Conservation (phyloP, 2,888 invertebrate genomes). For the Omphaloscelis lunosa region DNA sequence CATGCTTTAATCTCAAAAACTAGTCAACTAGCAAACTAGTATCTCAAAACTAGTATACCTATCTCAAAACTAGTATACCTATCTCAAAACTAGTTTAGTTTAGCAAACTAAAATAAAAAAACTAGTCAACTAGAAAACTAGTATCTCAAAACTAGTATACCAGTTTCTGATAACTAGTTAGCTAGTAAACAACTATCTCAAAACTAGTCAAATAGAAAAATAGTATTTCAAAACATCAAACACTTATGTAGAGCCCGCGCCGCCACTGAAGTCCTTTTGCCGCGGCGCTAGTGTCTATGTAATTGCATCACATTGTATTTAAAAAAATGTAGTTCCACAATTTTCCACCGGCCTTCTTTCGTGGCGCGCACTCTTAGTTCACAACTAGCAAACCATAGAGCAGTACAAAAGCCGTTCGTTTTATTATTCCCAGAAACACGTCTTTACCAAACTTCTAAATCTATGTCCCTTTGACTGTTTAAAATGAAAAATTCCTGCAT, state of each 20-base stretch:
- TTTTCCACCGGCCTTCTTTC: too few relatives aligned
- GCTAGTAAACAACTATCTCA: background rate
- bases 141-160: background rate
- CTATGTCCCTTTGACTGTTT: background rate
- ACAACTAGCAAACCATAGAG: background rate
- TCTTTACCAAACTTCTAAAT: background rate
- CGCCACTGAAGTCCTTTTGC: too few relatives aligned
- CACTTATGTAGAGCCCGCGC: background rate
- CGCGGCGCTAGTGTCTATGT: too few relatives aligned
- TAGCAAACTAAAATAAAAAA: too few relatives aligned
- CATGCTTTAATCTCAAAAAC: background rate
- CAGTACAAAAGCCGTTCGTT: background rate
- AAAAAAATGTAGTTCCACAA: too few relatives aligned
- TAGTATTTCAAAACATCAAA: background rate
- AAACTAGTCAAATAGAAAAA: background rate
- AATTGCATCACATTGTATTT: too few relatives aligned
- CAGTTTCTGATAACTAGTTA: background rate
- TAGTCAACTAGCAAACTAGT: background rate
- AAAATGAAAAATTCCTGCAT: background rate
- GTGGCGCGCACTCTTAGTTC: background rate
- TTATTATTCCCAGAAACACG: slow-evolving; percentile 14
- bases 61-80: too few relatives aligned
- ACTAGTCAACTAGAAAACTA: background rate
- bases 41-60: background rate
- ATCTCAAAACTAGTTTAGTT: too few relatives aligned